phyloP scores from a whole-genome alignment of 2,113 vertebrate species.

The Platichthys flesus region DNA sequence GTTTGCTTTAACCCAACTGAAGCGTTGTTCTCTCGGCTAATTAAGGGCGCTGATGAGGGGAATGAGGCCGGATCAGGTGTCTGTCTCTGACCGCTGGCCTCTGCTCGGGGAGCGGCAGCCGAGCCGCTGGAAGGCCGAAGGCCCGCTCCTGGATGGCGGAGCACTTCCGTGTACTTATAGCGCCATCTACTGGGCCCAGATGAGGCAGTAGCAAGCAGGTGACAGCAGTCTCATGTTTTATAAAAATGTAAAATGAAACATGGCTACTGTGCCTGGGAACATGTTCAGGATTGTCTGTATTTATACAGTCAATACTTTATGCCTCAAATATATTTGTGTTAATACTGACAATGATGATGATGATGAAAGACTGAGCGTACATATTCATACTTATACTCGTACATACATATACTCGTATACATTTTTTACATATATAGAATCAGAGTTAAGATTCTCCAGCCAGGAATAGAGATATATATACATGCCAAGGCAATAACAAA shows the following conservation, averaged over 20 bases:
- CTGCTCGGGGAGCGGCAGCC: slow-evolving; percentile 25
- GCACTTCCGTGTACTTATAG: slow-evolving; percentile 64
- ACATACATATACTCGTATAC: too few relatives aligned
- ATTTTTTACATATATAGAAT: too few relatives aligned
- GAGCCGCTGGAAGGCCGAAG: slow-evolving; percentile 26
- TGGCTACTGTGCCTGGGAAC: not conserved
- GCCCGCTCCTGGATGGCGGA: not conserved
- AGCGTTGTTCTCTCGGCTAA: slow-evolving; percentile 44
- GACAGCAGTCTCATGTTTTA: not conserved
- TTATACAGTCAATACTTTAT: not conserved
- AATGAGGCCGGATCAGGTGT: slow-evolving; percentile 72
- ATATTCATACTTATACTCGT: too few relatives aligned
- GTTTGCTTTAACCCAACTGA: slow-evolving; percentile 23
- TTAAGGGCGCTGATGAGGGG: slow-evolving; percentile 68
- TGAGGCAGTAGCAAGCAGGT: not conserved
- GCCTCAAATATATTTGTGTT: too few relatives aligned
- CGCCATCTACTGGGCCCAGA: slow-evolving; percentile 79
- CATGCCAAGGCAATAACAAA: too few relatives aligned
- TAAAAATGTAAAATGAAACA: not conserved
- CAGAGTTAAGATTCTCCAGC: too few relatives aligned
- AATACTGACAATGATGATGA: too few relatives aligned
- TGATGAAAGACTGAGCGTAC: too few relatives aligned
- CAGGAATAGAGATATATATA: too few relatives aligned
- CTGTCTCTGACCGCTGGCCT: slow-evolving; percentile 57
- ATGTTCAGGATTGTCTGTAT: not conserved